Percentiles rank a stretch among this genome's conserved stretches.
Evolutionary conservation across 2,888 invertebrate species (phyloP).

Genomic region (Halictus quadricinctus): DNA sequence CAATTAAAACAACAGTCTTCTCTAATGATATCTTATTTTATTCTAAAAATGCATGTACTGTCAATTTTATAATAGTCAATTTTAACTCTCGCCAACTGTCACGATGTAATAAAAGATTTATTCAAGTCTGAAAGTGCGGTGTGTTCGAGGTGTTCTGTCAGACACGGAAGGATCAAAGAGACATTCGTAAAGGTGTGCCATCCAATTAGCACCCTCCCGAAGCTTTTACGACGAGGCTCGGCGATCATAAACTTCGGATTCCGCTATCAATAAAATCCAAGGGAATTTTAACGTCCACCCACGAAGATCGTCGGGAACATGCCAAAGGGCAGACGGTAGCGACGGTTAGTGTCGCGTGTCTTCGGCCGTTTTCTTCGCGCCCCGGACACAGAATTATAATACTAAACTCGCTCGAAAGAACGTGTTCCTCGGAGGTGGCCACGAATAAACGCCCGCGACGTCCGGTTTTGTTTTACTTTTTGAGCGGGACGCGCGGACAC

Average conservation of each 20-base stretch:
- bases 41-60: too few relatives aligned
- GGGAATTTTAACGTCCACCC: neutral
- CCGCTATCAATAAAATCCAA: neutral
- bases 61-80: too few relatives aligned
- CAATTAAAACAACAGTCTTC: too few relatives aligned
- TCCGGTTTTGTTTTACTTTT: conserved; percentile 53
- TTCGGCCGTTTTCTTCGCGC: neutral
- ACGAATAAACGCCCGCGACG: conserved; percentile 41
- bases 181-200: neutral
- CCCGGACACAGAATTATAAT: neutral
- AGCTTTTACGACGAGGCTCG: neutral
- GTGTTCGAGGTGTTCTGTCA: neutral
- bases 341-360: neutral
- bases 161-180: neutral
- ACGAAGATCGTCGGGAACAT: neutral
- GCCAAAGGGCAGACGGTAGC: neutral
- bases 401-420: conserved; percentile 28
- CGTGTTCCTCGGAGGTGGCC: conserved; percentile 43
- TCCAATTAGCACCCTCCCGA: neutral
- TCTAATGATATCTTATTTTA: too few relatives aligned
- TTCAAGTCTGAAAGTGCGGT: too few relatives aligned
- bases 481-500: conserved; percentile 43
- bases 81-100: too few relatives aligned
- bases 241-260: neutral
- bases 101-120: too few relatives aligned